phyloP scores from a whole-genome alignment of 2,797 vertebrate genomes.

The Astyanax mexicanus region DNA sequence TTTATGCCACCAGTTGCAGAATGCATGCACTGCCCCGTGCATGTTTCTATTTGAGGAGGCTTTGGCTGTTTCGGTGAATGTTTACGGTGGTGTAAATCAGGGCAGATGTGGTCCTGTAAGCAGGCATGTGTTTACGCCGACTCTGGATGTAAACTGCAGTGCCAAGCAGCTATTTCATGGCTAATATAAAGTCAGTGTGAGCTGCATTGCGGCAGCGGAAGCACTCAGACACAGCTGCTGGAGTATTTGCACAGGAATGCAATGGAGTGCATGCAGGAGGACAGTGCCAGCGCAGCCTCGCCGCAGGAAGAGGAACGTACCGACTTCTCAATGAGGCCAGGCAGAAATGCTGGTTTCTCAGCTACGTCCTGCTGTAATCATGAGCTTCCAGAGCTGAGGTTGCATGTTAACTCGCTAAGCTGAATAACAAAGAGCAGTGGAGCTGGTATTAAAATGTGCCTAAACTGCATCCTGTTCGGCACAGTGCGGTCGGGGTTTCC shows the following conservation, averaged over 20 bases:
- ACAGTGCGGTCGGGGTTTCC: background rate
- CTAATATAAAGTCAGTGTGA: conserved; percentile 43
- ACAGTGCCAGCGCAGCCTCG: conserved; percentile 16
- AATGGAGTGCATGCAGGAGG: conserved; percentile 8
- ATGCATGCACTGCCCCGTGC: conserved; percentile 24
- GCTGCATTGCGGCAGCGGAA: conserved; percentile 4
- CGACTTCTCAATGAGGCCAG: conserved; percentile 31
- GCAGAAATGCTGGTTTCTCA: conserved; percentile 41
- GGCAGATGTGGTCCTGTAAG: conserved; percentile 35
- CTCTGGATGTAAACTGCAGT: conserved; percentile 17
- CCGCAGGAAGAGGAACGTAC: conserved; percentile 24
- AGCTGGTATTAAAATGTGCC: background rate
- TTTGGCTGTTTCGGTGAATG: conserved; percentile 40
- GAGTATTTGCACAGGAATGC: conserved; percentile 34
- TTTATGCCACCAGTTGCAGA: conserved; percentile 44
- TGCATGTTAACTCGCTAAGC: background rate
- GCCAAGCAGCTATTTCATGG: conserved; percentile 30
- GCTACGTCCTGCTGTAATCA: conserved; percentile 30
- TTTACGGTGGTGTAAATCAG: conserved; percentile 56
- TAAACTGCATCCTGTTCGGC: background rate
- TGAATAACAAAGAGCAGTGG: background rate
- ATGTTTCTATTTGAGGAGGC: conserved; percentile 51
- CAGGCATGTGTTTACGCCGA: conserved; percentile 14
- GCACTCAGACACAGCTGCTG: conserved; percentile 30
- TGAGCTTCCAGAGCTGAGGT: conserved; percentile 4